Conservation (phyloP, 2,113 vertebrate species). For the Gymnocephalus cernua region DNA sequence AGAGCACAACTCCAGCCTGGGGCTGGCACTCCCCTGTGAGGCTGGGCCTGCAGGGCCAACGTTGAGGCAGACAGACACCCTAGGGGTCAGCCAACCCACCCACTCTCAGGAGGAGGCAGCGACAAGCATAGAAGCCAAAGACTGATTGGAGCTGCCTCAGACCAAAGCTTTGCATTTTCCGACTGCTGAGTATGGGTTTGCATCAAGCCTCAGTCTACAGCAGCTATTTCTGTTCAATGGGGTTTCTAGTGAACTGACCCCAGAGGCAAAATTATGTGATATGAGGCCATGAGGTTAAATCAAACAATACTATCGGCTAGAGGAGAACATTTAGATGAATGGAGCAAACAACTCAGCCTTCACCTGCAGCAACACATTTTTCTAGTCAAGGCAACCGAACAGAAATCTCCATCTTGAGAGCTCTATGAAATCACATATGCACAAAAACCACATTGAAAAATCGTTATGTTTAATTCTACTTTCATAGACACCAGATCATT, state of each 20-base stretch:
- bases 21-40: constrained; percentile 71
- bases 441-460: constrained; percentile 56
- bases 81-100: constrained; percentile 64
- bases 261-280: constrained; percentile 60
- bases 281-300: constrained; percentile 45
- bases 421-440: constrained; percentile 49
- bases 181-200: constrained; percentile 62
- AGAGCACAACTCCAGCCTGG: constrained; percentile 68
- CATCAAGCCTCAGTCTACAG: constrained; percentile 48
- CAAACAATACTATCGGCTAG: constrained; percentile 40
- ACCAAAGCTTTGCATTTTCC: constrained; percentile 61
- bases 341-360: constrained; percentile 56
- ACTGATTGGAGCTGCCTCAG: constrained; percentile 62
- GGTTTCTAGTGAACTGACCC: constrained; percentile 54
- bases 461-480: constrained; percentile 67
- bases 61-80: constrained; percentile 79
- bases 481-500: constrained; percentile 75
- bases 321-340: constrained; percentile 60
- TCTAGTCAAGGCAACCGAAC: constrained; percentile 56
- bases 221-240: constrained; percentile 57
- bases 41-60: constrained; percentile 70
- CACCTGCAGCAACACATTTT: constrained; percentile 70
- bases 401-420: constrained; percentile 56
- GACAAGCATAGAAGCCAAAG: constrained; percentile 64
- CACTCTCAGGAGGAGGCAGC: constrained; percentile 70